Conservation (phyloP, 2,113 vertebrate species). For the Mastomys natalensis region DNA sequence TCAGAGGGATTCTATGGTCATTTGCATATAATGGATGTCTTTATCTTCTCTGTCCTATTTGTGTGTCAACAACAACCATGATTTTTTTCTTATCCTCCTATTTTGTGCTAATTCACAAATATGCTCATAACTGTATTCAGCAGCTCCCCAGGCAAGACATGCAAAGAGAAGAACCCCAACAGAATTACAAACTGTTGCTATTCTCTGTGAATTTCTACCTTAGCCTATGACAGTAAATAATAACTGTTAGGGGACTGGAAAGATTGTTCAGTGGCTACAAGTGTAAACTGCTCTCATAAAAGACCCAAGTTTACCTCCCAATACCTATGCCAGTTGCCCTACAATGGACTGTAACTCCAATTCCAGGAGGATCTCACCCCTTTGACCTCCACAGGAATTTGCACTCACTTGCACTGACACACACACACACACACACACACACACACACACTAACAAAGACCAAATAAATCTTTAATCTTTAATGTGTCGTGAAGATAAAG, state of each 20-base stretch:
- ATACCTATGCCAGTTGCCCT: too few species aligned
- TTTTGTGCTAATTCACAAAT: not conserved
- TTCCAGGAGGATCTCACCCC: not conserved
- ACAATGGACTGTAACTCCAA: not conserved
- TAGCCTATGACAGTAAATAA: not conserved
- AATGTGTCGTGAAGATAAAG: not conserved
- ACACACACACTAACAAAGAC: not conserved
- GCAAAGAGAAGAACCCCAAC: not conserved
- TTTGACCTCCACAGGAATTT: not conserved
- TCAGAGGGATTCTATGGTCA: not conserved
- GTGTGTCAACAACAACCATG: not conserved
- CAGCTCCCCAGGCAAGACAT: not conserved
- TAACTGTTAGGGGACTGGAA: not conserved
- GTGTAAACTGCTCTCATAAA: not conserved
- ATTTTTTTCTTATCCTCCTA: not conserved
- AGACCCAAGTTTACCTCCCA: not conserved
- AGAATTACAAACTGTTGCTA: not conserved
- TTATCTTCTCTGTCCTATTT: not conserved
- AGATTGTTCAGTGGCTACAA: too few species aligned
- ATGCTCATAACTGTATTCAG: too few species aligned
- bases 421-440: not conserved
- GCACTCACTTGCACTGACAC: not conserved
- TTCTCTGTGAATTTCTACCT: not conserved
- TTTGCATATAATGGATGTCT: not conserved
- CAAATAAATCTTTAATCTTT: not conserved